A percentile compares a stretch with the other conserved stretches of the same genome.
These are phyloP conservation scores for Ypsolopha scabrella DNA, from an alignment of 2,888 invertebrate genomes.

Conservation along the genomic window DNA sequence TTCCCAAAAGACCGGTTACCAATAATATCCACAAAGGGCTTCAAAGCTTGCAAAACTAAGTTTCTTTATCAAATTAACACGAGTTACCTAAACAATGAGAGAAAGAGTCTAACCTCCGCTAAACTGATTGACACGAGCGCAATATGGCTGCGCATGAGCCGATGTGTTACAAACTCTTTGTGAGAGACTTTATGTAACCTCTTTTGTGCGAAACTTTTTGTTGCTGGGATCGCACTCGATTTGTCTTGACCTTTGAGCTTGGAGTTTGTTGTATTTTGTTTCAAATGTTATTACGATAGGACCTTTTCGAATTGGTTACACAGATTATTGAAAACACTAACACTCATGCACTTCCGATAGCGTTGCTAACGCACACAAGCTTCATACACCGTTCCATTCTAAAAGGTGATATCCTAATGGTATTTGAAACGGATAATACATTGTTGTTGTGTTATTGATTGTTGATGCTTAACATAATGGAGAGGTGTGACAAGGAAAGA, in stretches of 20 bases:
- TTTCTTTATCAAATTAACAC: background rate
- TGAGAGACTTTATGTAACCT: background rate
- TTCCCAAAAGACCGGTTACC: no score
- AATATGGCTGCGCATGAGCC: background rate
- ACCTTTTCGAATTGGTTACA: background rate
- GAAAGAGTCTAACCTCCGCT: constrained; percentile 5
- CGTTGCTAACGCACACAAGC: no score
- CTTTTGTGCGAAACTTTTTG: background rate
- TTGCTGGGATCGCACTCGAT: background rate
- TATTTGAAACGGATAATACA: no score
- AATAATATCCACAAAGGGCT: background rate
- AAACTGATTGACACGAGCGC: constrained; percentile 9
- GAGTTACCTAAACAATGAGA: background rate
- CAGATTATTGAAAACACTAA: background rate
- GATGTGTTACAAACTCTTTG: background rate
- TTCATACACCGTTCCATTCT: no score
- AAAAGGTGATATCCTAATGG: no score
- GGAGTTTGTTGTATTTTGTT: background rate
- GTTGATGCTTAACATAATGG: no score
- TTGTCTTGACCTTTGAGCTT: background rate
- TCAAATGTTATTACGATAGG: background rate
- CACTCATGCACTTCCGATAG: no score
- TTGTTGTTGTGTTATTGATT: no score
- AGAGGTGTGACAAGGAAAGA: no score
- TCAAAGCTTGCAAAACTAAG: background rate